Conservation (phyloP, 2,888 invertebrate genomes). For the Galerucella calmariensis region DNA sequence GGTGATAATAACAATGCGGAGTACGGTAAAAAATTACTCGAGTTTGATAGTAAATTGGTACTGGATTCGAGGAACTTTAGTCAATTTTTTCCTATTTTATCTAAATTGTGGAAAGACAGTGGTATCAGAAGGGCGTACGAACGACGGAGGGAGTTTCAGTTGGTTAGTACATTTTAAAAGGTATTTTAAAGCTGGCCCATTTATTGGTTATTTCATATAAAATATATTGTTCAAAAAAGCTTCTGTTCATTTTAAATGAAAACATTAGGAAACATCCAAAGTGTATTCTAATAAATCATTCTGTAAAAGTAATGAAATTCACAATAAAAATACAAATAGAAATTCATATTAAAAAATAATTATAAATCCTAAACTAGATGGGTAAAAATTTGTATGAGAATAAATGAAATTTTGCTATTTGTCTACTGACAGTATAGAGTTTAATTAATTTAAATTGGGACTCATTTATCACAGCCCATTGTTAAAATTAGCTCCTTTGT, state of each 20-base stretch:
- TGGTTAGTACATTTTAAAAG: slow-evolving; percentile 73
- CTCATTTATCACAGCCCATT: not conserved
- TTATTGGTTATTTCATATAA: not conserved
- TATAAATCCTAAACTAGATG: too few relatives aligned
- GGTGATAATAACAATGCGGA: slow-evolving; percentile 83
- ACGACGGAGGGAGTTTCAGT: slow-evolving; percentile 94
- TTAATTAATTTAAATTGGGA: not conserved
- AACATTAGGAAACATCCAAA: not conserved
- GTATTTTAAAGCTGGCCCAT: slow-evolving; percentile 9
- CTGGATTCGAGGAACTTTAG: slow-evolving; percentile 86
- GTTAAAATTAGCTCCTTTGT: not conserved
- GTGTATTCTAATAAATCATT: not conserved
- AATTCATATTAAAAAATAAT: not conserved
- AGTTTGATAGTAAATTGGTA: slow-evolving; percentile 72
- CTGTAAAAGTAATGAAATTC: not conserved
- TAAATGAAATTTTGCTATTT: not conserved
- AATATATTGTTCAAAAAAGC: not conserved
- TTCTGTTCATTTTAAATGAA: not conserved
- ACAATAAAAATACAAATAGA: not conserved
- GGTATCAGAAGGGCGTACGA: slow-evolving; percentile 93
- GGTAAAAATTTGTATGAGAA: not conserved
- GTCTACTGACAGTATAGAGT: not conserved
- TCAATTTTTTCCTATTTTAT: slow-evolving; percentile 85
- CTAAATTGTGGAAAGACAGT: slow-evolving; percentile 89
- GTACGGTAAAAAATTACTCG: slow-evolving; percentile 84